Conservation (phyloP, 2,797 vertebrate species). For the Chiloscyllium punctatum region DNA sequence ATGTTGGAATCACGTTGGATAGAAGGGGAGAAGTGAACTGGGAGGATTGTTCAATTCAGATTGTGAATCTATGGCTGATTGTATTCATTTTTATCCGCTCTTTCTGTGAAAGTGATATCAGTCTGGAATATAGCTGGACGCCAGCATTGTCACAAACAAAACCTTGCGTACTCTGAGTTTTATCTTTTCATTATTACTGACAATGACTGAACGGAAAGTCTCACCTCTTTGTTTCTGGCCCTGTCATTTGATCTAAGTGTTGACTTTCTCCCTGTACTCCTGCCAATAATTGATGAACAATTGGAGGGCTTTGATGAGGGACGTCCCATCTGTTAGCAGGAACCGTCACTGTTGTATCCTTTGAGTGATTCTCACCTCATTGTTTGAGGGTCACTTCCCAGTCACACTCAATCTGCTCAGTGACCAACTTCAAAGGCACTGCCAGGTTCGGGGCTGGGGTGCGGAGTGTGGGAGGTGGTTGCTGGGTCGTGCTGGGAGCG, state of each 20-base stretch:
- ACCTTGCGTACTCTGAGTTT: background rate
- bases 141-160: background rate
- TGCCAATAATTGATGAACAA: background rate
- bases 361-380: background rate
- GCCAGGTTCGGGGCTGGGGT: background rate
- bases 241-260: background rate
- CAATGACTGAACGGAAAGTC: background rate
- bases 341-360: background rate
- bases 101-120: background rate
- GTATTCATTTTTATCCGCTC: background rate
- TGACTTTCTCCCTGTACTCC: background rate
- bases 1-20: background rate
- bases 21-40: background rate
- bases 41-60: background rate
- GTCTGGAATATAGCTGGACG: too few relatives aligned
- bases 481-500: background rate
- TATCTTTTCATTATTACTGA: background rate
- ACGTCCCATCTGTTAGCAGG: background rate
- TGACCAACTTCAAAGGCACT: background rate
- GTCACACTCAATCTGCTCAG: background rate
- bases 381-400: background rate
- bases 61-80: background rate
- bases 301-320: background rate
- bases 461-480: background rate
- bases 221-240: background rate